Evolutionary conservation across 2,797 vertebrate genomes (phyloP).

Genomic region (Leuciscus waleckii): DNA sequence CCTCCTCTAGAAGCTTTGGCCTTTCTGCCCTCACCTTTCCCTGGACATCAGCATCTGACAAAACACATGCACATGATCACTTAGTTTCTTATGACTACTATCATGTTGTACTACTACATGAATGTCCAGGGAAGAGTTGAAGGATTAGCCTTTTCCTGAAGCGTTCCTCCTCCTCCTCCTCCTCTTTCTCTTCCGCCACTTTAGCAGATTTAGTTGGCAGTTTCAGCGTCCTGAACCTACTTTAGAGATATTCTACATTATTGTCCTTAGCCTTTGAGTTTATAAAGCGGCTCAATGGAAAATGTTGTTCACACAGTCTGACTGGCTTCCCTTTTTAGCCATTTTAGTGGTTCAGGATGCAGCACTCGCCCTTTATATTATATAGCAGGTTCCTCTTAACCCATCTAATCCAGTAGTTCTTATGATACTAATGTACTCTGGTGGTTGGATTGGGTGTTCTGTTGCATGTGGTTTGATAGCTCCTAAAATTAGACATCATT

Average conservation of each 20-base stretch:
- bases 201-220: constrained; percentile 22
- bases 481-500: constrained; percentile 33
- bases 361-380: constrained; percentile 36
- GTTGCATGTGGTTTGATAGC: constrained; percentile 55
- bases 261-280: not conserved
- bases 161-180: constrained; percentile 5
- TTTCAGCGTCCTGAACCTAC: constrained; percentile 48
- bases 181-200: constrained; percentile 2
- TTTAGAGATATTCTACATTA: not conserved
- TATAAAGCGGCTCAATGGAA: constrained; percentile 19
- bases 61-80: not conserved
- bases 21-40: constrained; percentile 58
- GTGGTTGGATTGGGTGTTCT: constrained; percentile 52
- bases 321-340: not conserved
- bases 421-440: constrained; percentile 65
- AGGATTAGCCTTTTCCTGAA: constrained; percentile 45
- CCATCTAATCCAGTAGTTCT: constrained; percentile 57
- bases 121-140: constrained; percentile 58
- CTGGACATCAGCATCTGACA: constrained; percentile 39
- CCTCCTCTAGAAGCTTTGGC: constrained; percentile 69
- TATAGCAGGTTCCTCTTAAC: constrained; percentile 33
- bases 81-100: not conserved
- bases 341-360: constrained; percentile 53
- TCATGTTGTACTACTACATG: not conserved
- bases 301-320: constrained; percentile 5